phyloP scores from a whole-genome alignment of 2,113 vertebrate genomes.

The Carlito syrichta region DNA sequence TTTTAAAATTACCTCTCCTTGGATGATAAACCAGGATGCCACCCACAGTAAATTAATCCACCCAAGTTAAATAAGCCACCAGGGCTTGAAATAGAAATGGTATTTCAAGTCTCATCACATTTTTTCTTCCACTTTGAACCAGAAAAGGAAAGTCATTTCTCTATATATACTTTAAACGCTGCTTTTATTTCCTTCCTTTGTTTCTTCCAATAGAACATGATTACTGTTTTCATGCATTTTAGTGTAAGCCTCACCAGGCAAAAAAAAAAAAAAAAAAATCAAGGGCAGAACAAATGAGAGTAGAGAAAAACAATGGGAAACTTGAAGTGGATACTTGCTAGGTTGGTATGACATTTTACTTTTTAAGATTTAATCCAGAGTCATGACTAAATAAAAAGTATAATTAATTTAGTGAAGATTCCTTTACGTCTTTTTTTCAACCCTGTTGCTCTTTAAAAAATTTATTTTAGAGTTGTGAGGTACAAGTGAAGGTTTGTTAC shows the following conservation, averaged over 20 bases:
- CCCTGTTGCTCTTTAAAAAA: neutral
- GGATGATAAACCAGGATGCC: constrained; percentile 57
- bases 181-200: neutral
- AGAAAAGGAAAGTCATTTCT: constrained; percentile 1
- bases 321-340: neutral
- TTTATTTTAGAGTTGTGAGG: too few species aligned
- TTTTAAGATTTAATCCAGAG: neutral
- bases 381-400: neutral
- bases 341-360: neutral
- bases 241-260: neutral
- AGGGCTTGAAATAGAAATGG: constrained; percentile 55
- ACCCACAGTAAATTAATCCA: constrained; percentile 49
- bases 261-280: neutral
- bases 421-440: neutral
- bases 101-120: constrained; percentile 31
- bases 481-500: too few species aligned
- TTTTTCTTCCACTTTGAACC: neutral
- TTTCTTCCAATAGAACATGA: neutral
- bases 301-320: neutral
- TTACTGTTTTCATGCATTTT: neutral
- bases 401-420: neutral
- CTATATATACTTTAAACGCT: neutral
- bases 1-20: constrained; percentile 39
- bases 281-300: neutral
- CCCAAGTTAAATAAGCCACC: constrained; percentile 38